Base-by-base conservation (phyloP, 2,797 vertebrate genomes). In the Cynopterus sphinx region DNA sequence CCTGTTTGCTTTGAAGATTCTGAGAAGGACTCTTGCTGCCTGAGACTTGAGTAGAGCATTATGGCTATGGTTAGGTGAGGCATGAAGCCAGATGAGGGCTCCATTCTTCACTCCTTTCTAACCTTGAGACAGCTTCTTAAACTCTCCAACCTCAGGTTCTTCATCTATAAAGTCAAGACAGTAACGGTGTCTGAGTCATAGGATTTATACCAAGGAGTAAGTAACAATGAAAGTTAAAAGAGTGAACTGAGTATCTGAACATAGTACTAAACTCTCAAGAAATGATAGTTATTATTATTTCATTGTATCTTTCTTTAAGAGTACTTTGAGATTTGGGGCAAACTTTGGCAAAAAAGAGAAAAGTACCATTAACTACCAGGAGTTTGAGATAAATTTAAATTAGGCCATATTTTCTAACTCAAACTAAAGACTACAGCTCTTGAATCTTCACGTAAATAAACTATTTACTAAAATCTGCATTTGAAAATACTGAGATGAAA, bases 161-260 rank as follows among this genome's bases (percentile, higher is more conserved):
- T 71, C 46, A 53, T 49, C 9, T 10, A 41, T 41, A 22, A 67
- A 81, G 61, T n/a, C 2, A n/a, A 57, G 67, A 61, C 26, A 79
- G 55, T 63, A 55, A 59, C 31, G 73, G 13, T 70, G 53, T 73
- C 43, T 78, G 59, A 67, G 9, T 65, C 63, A 43, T 11, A 74
- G 55, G 41, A 74, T 88, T 88, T 81, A 67, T 90, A 67, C 86
- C 77, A 85, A 71, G 43, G 63, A 77, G 22, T 88, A 85, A 86
- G 6, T 61, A 41, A 57, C 67, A 36, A 67, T 24, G 7, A 41
- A 68, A 49, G 22, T 75, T 79, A 39, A 91, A 73, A 83, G 57
- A 39, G 15, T 74, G 59, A 83, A 59, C 21, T 19, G 39, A 59
- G 26, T 74, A 13, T 67, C 70, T 82, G 46, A 46, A 88, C 15